Base-by-base conservation (phyloP, 2,113 vertebrate genomes). In the Hucho hucho region DNA sequence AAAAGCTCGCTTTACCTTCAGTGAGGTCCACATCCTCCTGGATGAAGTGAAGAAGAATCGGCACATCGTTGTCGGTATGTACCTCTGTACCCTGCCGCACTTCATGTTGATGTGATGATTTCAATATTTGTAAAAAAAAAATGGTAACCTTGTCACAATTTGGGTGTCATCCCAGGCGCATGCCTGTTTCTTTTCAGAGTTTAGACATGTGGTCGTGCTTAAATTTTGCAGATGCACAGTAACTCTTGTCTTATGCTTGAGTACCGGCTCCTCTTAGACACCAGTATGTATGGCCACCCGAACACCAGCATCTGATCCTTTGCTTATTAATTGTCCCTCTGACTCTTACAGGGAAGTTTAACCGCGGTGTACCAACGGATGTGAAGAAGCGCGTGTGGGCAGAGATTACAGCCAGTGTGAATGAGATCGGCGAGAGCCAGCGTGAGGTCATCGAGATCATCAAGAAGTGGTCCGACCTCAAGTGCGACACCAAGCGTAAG, bases 401-500 rank as follows among this genome's bases (percentile, higher is more conserved):
- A 5, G 90, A 92, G 78, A 94, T 94, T 18, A 92, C 93, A 0
- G 92, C 92, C 2, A 89, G 91, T 3, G 88, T 94, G 29, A 94
- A 94, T 32, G 92, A 93, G 81, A 93, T 94, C 0, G 92, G 93
- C 13, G 92, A 94, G 81, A 94, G 92, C 69, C 92, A 93, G 59
- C 91, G 93, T 0, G 93, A 94, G 75, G 88, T 94, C 81, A 90
- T 92, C 0, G 32, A 69, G 67, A 46, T 69, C 22, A 90, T 94
- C 67, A 94, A 94, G 89, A 94, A 94, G 77, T 94, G 93, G 93
- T 93, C 93, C 0, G 93, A 94, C 81, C 86, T 94, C 0, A 94
- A 94, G 82, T 94, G 93, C 32, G 93, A 94, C 88, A 93, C 91
- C 12, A 93, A 93, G 74, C 85, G 93, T 18, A 94, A 93, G 84